Evolutionary conservation across 2,888 invertebrate genomes (phyloP), one percentile per base, ranked within the genome.

Genomic region (Caenorhabditis becei): DNA sequence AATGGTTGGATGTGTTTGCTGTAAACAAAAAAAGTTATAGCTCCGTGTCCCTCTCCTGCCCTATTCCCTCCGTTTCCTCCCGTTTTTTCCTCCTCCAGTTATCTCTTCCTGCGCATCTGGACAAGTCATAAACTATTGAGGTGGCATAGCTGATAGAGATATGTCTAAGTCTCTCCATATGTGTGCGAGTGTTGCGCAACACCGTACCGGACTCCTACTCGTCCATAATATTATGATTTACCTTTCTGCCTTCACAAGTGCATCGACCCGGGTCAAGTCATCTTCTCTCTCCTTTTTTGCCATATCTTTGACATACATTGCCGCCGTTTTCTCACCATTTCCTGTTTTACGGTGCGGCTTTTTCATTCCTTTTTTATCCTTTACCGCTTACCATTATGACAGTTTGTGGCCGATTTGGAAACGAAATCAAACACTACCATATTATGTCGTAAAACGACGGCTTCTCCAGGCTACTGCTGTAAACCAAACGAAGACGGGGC

Each of bases 151-250:
- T 66, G 75, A 75, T 75, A 61, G 41, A 74, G 74, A 66, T 65
- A 74, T 37, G 72, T 74, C 65, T 65, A 18, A 35, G 49, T 47
- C 24, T 54, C 61, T 75, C 59, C 44, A 16, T 66, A 51, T 74
- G 72, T 77, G 66, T 66, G 49, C 66, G 62, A 49, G 41, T 41
- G 41, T 78, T 78, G 78, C 78, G 78, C 71, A 78, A 78, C 63
- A 63, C 63, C 70, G 58, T 70, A 77, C 67, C 47, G 41, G 59
- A 51, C 47, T 51, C 65, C 56, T 69, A 67, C 77, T 56, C 75
- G 59, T 54, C 41, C 59, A 77, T 77, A 77, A 77, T 77, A 77
- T 70, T 77, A 70, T 77, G 77, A 77, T 77, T 77, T 77, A 70
- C 77, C 51, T 70, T 58, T 44, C 63, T 72, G 49, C 63, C 51